phyloP scores from a whole-genome alignment of 1,140 invertebrate genomes.

The Limonius californicus region DNA sequence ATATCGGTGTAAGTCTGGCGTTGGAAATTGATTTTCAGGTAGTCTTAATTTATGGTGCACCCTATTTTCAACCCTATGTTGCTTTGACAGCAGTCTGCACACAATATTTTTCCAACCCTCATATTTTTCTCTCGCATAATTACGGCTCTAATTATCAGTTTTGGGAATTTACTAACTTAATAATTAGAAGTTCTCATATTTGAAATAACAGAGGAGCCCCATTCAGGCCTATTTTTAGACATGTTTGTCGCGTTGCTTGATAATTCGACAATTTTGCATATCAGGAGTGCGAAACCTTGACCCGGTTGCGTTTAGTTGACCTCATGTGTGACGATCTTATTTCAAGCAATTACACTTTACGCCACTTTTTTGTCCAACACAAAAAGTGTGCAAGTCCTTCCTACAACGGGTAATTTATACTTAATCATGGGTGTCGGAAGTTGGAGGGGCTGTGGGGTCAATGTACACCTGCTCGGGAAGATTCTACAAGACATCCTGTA shows the following conservation, averaged over 20 bases:
- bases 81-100: too few species aligned
- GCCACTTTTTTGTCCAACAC: neutral
- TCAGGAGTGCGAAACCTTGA: neutral
- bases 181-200: neutral
- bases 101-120: too few species aligned
- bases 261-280: conserved; percentile 4
- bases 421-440: neutral
- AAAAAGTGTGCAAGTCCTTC: neutral
- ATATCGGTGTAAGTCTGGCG: too few species aligned
- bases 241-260: neutral
- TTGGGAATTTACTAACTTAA: too few species aligned
- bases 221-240: neutral
- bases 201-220: neutral
- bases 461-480: neutral
- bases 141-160: too few species aligned
- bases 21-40: too few species aligned
- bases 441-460: neutral
- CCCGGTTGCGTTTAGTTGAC: neutral
- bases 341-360: conserved; percentile 1
- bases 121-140: too few species aligned
- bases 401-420: neutral
- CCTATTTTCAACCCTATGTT: too few species aligned
- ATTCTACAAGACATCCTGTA: too few species aligned
- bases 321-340: neutral
- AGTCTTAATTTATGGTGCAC: too few species aligned